Conservation (phyloP, 1,140 invertebrate genomes). For the Pseudobourletiella spinata region DNA sequence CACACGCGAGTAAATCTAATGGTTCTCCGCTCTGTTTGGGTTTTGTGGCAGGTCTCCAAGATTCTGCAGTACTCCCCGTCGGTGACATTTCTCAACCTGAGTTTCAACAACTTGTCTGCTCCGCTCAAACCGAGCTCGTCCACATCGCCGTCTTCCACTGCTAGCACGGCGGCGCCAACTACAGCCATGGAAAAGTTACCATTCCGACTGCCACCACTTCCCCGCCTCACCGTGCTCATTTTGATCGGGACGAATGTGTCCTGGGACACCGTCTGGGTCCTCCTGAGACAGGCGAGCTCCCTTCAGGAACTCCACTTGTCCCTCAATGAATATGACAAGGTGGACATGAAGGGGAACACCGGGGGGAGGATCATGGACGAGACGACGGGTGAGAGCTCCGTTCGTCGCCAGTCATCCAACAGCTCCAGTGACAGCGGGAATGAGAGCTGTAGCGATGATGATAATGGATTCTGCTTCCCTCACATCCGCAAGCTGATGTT, state of each 20-base stretch:
- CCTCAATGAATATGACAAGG: slow-evolving; percentile 69
- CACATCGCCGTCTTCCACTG: no score
- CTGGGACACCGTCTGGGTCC: slow-evolving; percentile 67
- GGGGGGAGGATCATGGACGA: slow-evolving; percentile 42
- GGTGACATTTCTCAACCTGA: slow-evolving; percentile 80
- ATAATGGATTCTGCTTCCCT: slow-evolving; percentile 30
- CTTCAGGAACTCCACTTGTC: slow-evolving; percentile 84
- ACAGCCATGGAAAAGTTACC: slow-evolving; percentile 23
- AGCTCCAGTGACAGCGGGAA: slow-evolving; percentile 32
- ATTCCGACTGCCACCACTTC: slow-evolving; percentile 41
- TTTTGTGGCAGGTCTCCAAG: slow-evolving; percentile 58
- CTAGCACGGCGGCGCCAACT: no score
- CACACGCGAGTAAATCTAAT: no score
- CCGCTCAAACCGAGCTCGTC: slow-evolving; percentile 33
- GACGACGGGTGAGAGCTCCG: slow-evolving; percentile 51
- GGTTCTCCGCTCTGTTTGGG: not conserved
- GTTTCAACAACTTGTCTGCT: slow-evolving; percentile 69
- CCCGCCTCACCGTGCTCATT: slow-evolving; percentile 63
- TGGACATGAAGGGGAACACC: slow-evolving; percentile 48
- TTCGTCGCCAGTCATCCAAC: slow-evolving; percentile 61
- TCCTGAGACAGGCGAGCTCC: slow-evolving; percentile 60
- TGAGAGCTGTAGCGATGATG: slow-evolving; percentile 31
- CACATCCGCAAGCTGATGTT: slow-evolving; percentile 37
- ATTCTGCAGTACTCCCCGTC: slow-evolving; percentile 76
- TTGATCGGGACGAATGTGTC: slow-evolving; percentile 75